These are phyloP conservation scores for Pararge aegeria DNA, from an alignment of 1,140 invertebrate species.

Conservation along the genomic window DNA sequence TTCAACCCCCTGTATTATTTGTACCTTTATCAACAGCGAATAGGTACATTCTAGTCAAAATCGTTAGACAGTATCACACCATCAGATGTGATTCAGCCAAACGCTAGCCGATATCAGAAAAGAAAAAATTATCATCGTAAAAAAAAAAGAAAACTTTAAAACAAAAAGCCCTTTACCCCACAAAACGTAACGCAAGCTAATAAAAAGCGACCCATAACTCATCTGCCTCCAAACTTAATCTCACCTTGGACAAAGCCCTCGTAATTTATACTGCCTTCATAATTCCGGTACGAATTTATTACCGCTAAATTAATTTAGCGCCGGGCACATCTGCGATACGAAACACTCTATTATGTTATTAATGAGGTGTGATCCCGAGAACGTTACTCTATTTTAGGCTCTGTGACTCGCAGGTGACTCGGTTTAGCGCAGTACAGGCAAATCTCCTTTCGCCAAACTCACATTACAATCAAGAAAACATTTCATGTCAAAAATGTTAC, in stretches of 20 bases:
- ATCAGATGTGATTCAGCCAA: no score
- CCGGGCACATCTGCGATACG: conserved; percentile 38
- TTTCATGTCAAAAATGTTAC: no score
- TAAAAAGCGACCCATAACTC: conserved; percentile 31
- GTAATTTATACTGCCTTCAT: conserved; percentile 53
- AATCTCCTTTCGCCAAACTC: no score
- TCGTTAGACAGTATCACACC: no score
- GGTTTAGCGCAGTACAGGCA: no score
- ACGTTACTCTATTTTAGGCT: not conserved
- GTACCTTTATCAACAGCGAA: no score
- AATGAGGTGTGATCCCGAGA: not conserved
- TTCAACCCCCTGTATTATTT: no score
- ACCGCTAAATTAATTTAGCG: conserved; percentile 47
- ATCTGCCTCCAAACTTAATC: conserved; percentile 30
- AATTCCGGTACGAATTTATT: conserved; percentile 52
- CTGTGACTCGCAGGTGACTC: not conserved
- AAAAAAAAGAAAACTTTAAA: conserved; percentile 4
- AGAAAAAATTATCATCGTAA: not conserved
- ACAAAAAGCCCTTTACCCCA: conserved; percentile 7
- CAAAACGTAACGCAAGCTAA: conserved; percentile 15
- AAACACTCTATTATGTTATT: conserved; percentile 22
- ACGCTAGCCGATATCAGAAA: no score
- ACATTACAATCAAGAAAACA: no score
- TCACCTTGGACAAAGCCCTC: conserved; percentile 39
- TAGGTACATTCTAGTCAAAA: no score